Conservation (phyloP, 2,113 vertebrate species). For the Clinocottus analis region DNA sequence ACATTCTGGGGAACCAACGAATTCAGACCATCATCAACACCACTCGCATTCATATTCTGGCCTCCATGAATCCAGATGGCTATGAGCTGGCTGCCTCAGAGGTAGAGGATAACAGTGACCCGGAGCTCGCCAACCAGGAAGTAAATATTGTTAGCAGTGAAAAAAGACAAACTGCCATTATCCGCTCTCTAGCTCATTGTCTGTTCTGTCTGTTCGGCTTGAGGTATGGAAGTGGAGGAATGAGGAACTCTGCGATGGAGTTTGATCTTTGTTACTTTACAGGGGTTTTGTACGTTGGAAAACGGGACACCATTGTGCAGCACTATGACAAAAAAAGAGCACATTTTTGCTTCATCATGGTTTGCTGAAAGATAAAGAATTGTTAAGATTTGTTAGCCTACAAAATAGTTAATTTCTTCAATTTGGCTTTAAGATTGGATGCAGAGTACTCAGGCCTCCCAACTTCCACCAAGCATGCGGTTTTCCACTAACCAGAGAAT, state of each 20-base stretch:
- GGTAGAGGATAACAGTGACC: constrained; percentile 87
- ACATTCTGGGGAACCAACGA: constrained; percentile 88
- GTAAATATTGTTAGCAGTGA: constrained; percentile 85
- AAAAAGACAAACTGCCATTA: constrained; percentile 69
- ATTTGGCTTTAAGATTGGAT: neutral
- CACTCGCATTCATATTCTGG: constrained; percentile 94
- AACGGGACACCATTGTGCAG: neutral
- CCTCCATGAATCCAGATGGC: constrained; percentile 98
- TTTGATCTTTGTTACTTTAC: neutral
- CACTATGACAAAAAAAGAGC: neutral
- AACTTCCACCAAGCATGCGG: neutral
- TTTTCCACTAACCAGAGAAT: constrained; percentile 39
- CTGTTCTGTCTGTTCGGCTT: constrained; percentile 13
- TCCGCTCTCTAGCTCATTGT: constrained; percentile 50
- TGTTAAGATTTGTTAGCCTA: neutral
- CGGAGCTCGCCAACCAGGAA: constrained; percentile 84
- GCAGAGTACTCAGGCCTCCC: constrained; percentile 24
- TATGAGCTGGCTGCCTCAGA: constrained; percentile 95
- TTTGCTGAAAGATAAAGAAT: neutral
- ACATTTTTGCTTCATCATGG: neutral
- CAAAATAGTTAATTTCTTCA: neutral
- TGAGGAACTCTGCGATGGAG: constrained; percentile 6
- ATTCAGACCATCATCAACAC: constrained; percentile 92
- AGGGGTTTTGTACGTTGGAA: neutral
- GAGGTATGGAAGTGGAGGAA: constrained; percentile 38